Evolutionary conservation across 2,888 invertebrate genomes (phyloP).

Genomic region (Cinara cedri): DNA sequence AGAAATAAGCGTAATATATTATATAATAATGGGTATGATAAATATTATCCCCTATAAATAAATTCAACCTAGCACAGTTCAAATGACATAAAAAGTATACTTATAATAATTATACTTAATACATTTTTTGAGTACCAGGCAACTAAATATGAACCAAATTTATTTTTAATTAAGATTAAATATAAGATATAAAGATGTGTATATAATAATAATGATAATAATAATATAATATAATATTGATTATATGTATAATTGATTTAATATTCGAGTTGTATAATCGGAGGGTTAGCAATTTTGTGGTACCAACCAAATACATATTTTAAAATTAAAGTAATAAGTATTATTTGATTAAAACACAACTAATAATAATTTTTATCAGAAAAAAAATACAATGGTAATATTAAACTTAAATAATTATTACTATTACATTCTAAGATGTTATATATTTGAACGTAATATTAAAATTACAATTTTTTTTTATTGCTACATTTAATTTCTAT

Average conservation of each 20-base stretch:
- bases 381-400: slow-evolving; percentile 26
- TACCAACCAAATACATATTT: slow-evolving; percentile 48
- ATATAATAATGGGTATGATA: slow-evolving; percentile 35
- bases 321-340: slow-evolving; percentile 14
- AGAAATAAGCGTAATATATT: slow-evolving; percentile 45
- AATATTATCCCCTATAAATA: slow-evolving; percentile 31
- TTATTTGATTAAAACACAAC: slow-evolving; percentile 43
- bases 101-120: slow-evolving; percentile 23
- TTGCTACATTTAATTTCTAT: background rate
- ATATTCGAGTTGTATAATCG: slow-evolving; percentile 51
- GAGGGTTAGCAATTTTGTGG: slow-evolving; percentile 52
- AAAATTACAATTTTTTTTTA: slow-evolving; percentile 13
- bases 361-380: slow-evolving; percentile 6
- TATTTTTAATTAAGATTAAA: slow-evolving; percentile 26
- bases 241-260: slow-evolving; percentile 38
- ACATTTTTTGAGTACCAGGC: slow-evolving; percentile 12
- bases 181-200: slow-evolving; percentile 9
- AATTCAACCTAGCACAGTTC: background rate
- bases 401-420: slow-evolving; percentile 17
- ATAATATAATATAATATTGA: slow-evolving; percentile 9
- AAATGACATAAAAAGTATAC: slow-evolving; percentile 16
- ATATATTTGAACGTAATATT: slow-evolving; percentile 15
- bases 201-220: slow-evolving; percentile 20
- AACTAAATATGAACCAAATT: slow-evolving; percentile 31
- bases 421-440: background rate